phyloP scores from a whole-genome alignment of 2,797 vertebrate species.

The Petrocephalus sullivani region DNA sequence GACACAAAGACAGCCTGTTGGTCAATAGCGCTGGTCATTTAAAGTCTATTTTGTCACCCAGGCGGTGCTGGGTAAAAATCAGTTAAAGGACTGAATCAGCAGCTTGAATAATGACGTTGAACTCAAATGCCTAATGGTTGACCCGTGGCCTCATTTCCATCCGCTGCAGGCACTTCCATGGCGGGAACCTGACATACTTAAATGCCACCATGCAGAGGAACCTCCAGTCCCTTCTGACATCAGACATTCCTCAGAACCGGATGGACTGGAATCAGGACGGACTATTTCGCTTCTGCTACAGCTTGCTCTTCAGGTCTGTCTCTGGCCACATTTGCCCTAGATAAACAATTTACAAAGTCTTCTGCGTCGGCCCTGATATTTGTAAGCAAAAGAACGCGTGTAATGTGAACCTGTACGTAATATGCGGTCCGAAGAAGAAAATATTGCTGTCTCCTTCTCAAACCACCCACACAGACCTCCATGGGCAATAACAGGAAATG shows the following conservation, averaged over 20 bases:
- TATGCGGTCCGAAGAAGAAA: not conserved
- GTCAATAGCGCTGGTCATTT: not conserved
- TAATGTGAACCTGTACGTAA: conserved; percentile 3
- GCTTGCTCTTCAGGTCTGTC: conserved; percentile 69
- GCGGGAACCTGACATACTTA: conserved; percentile 54
- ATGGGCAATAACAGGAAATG: not conserved
- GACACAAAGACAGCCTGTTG: not conserved
- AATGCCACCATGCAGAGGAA: conserved; percentile 59
- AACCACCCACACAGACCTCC: not conserved
- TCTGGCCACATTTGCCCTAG: conserved; percentile 7
- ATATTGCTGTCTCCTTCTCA: not conserved
- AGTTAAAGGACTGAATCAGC: not conserved
- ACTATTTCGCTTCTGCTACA: conserved; percentile 71
- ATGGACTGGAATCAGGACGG: conserved; percentile 66
- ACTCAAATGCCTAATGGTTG: not conserved
- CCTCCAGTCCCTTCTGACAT: conserved; percentile 59
- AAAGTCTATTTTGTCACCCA: conserved; percentile 12
- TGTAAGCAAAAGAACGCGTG: conserved; percentile 42
- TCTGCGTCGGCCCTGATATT: conserved; percentile 35
- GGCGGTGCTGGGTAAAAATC: conserved; percentile 28
- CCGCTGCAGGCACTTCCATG: conserved; percentile 65
- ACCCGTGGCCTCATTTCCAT: conserved; percentile 4
- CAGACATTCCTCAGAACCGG: conserved; percentile 42
- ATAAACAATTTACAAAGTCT: conserved; percentile 59
- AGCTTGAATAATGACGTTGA: not conserved